Percentiles rank a stretch among this genome's conserved stretches.
Conservation (phyloP, 2,797 vertebrate genomes). For the Emydoidea blandingii region DNA sequence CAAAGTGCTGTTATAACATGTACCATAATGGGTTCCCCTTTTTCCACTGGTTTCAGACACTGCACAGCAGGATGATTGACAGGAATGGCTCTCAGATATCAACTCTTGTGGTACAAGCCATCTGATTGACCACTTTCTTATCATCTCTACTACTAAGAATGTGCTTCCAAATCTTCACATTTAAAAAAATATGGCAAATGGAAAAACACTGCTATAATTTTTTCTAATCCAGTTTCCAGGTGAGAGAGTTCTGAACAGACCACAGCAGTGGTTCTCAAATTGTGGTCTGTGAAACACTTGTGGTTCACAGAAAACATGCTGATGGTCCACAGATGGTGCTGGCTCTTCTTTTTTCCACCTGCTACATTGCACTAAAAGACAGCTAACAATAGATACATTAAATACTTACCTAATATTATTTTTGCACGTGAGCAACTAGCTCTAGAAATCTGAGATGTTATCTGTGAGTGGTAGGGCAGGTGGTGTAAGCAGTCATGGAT, state of each 20-base stretch:
- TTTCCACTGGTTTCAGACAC: neutral
- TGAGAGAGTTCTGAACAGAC: constrained; percentile 20
- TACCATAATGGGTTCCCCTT: neutral
- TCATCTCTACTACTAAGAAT: neutral
- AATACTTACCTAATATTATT: constrained; percentile 14
- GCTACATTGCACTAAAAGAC: constrained; percentile 44
- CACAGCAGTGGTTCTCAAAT: constrained; percentile 14
- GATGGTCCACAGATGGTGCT: constrained; percentile 27
- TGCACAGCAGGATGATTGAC: neutral
- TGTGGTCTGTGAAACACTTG: neutral
- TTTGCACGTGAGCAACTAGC: neutral
- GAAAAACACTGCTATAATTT: neutral
- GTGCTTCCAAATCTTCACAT: neutral
- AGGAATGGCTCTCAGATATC: neutral
- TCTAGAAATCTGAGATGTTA: neutral
- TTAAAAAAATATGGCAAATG: neutral
- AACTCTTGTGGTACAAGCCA: neutral
- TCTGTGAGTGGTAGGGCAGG: neutral
- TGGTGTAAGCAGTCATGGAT: neutral
- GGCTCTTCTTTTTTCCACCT: constrained; percentile 23
- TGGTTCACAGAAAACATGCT: constrained; percentile 8
- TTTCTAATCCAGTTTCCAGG: constrained; percentile 1
- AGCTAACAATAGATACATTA: constrained; percentile 17
- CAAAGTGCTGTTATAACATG: neutral
- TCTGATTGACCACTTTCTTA: neutral